These are phyloP conservation scores for Greenwoodochromis staneri DNA, from an alignment of 2,113 vertebrate species.

Conservation along the genomic window DNA sequence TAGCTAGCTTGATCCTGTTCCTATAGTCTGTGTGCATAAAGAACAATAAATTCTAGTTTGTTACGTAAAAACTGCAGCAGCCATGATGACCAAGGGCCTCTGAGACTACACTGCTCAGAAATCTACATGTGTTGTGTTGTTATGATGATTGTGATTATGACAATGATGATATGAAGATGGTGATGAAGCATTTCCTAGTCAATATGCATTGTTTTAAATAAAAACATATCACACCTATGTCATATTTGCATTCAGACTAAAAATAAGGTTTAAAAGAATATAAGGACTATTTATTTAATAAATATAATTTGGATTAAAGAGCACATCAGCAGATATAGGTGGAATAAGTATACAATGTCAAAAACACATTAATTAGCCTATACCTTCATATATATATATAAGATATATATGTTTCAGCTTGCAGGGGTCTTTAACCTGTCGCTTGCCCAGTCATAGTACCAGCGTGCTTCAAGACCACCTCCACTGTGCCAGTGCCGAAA, in stretches of 20 bases:
- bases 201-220: slow-evolving; percentile 59
- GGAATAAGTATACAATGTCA: not conserved
- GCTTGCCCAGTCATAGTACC: not conserved
- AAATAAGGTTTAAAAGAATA: not conserved
- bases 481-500: not conserved
- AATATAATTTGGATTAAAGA: not conserved
- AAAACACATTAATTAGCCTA: not conserved
- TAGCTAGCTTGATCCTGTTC: slow-evolving; percentile 47
- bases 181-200: slow-evolving; percentile 42
- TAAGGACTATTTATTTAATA: not conserved
- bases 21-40: slow-evolving; percentile 52
- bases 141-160: slow-evolving; percentile 29
- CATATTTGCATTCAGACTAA: not conserved
- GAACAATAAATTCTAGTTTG: slow-evolving; percentile 61
- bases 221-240: slow-evolving; percentile 55
- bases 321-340: not conserved
- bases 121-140: slow-evolving; percentile 29
- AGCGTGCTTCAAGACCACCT: not conserved
- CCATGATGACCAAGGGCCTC: slow-evolving; percentile 32
- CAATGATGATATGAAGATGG: slow-evolving; percentile 8
- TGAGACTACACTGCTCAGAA: not conserved
- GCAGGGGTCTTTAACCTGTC: not conserved
- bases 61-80: slow-evolving; percentile 43
- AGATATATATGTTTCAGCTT: not conserved
- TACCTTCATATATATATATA: not conserved